These are phyloP conservation scores for Aphelinus atriplicis DNA, from an alignment of 1,140 invertebrate genomes.

Conservation along the genomic window DNA sequence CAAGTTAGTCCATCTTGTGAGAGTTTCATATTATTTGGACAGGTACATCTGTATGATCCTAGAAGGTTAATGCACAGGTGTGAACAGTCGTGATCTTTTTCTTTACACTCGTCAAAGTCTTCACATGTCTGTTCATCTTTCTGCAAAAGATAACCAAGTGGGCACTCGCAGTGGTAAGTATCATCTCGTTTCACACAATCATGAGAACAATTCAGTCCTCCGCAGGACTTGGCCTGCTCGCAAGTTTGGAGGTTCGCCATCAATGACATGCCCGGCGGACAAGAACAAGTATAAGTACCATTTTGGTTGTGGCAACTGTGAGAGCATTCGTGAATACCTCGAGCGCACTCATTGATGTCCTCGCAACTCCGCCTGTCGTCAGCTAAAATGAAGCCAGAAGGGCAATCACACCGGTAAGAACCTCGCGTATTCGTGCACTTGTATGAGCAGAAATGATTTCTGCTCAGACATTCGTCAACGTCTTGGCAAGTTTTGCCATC, in stretches of 20 bases:
- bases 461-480: slow-evolving; percentile 63
- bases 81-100: slow-evolving; percentile 71
- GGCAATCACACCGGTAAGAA: slow-evolving; percentile 72
- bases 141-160: slow-evolving; percentile 47
- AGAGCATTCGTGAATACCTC: slow-evolving; percentile 67
- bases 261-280: slow-evolving; percentile 73
- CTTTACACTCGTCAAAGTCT: slow-evolving; percentile 82
- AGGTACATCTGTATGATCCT: slow-evolving; percentile 66
- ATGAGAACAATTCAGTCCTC: slow-evolving; percentile 62
- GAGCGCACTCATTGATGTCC: slow-evolving; percentile 71
- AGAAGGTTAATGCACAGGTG: slow-evolving; percentile 79
- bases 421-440: slow-evolving; percentile 74
- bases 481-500: slow-evolving; percentile 71
- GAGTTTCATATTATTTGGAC: slow-evolving; percentile 73
- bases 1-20: slow-evolving; percentile 76
- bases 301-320: slow-evolving; percentile 68
- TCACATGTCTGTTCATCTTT: slow-evolving; percentile 50
- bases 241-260: slow-evolving; percentile 76
- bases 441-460: slow-evolving; percentile 65
- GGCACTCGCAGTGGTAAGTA: slow-evolving; percentile 65
- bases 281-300: slow-evolving; percentile 66
- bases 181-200: slow-evolving; percentile 62
- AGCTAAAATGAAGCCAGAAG: slow-evolving; percentile 68
- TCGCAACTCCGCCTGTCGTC: slow-evolving; percentile 63
- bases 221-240: slow-evolving; percentile 47